Evolutionary conservation across 2,888 invertebrate genomes (phyloP).

Genomic region (Stenurella melanura): DNA sequence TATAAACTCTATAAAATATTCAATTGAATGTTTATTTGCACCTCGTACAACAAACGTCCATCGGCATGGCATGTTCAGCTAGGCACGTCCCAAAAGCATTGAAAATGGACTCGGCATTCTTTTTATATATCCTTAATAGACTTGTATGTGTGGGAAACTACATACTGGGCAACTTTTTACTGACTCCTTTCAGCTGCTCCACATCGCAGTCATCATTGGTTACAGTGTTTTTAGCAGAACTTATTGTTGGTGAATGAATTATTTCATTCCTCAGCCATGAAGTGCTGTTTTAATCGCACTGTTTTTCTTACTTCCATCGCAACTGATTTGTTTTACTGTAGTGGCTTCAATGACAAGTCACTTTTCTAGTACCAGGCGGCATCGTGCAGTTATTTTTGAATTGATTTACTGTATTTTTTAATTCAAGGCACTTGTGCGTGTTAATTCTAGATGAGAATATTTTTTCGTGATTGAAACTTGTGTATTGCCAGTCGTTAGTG

Average conservation of each 20-base stretch:
- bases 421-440: not conserved
- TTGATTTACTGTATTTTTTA: not conserved
- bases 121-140: constrained; percentile 17
- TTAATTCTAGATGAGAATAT: not conserved
- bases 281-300: constrained; percentile 48
- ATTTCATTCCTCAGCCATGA: constrained; percentile 50
- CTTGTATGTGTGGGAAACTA: constrained; percentile 41
- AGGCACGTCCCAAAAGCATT: not conserved
- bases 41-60: not conserved
- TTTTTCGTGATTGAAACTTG: no score
- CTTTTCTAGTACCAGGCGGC: not conserved
- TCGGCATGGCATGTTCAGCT: not conserved
- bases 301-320: constrained; percentile 42
- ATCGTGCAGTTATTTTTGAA: not conserved
- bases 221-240: constrained; percentile 55
- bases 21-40: not conserved
- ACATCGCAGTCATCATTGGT: constrained; percentile 53
- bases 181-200: constrained; percentile 35
- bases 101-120: constrained; percentile 3
- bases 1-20: no score
- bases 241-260: constrained; percentile 59
- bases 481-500: no score
- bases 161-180: constrained; percentile 43
- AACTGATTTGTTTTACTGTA: constrained; percentile 19
- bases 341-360: constrained; percentile 32